Evolutionary conservation across 2,113 vertebrate genomes (phyloP).

Genomic region (Micromys minutus): DNA sequence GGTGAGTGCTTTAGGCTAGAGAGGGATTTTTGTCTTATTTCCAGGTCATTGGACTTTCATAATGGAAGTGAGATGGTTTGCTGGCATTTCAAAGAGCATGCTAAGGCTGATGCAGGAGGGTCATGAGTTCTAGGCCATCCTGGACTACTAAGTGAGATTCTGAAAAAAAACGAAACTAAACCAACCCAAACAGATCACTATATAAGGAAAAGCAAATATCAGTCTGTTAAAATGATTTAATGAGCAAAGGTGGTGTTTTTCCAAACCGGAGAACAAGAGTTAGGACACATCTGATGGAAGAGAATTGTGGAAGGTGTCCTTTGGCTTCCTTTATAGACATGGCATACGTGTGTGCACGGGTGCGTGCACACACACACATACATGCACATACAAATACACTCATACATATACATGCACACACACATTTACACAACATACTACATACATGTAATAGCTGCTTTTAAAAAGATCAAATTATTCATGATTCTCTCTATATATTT

Average conservation of each 20-base stretch:
- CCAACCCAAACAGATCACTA: constrained; percentile 20
- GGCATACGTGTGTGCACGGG: not conserved
- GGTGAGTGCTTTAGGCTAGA: not conserved
- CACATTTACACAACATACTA: not conserved
- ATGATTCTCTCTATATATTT: constrained; percentile 36
- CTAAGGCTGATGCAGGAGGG: not conserved
- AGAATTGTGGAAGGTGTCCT: not conserved
- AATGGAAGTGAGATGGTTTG: constrained; percentile 17
- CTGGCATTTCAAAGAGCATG: not conserved
- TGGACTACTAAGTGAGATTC: not conserved
- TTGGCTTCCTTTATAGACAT: not conserved
- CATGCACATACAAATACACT: no score
- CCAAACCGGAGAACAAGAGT: not conserved
- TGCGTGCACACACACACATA: no score
- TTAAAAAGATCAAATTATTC: not conserved
- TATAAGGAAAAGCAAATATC: constrained; percentile 23
- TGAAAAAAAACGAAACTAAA: not conserved
- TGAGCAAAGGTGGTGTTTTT: not conserved
- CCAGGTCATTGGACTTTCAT: not conserved
- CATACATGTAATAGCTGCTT: not conserved
- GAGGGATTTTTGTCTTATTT: constrained; percentile 34
- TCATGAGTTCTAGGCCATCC: not conserved
- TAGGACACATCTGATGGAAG: not conserved
- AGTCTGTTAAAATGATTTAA: not conserved
- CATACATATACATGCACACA: no score